Evolutionary conservation across 2,797 vertebrate genomes (phyloP).

Genomic region (Apogon talboti): DNA sequence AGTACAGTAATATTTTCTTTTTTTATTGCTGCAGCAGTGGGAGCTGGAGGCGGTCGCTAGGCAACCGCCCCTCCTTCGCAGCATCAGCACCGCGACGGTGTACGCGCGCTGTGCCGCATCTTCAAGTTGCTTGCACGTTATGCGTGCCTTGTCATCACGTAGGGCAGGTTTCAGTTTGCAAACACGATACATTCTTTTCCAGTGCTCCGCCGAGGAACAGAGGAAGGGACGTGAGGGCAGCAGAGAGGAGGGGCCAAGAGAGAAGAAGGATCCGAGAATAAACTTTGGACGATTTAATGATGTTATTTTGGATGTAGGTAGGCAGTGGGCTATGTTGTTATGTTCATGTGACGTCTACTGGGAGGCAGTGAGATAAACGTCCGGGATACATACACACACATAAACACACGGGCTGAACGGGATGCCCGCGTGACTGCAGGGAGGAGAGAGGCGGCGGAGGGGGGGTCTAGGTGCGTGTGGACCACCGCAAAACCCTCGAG

Average conservation of each 20-base stretch:
- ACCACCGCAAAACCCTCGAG: conserved; percentile 67
- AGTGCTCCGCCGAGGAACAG: conserved; percentile 21
- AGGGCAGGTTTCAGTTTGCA: conserved; percentile 72
- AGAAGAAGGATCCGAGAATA: background rate
- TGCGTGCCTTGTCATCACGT: conserved; percentile 82
- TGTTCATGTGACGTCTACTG: conserved; percentile 68
- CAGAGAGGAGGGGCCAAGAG: conserved; percentile 29
- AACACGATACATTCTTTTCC: conserved; percentile 53
- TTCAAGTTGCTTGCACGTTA: conserved; percentile 56
- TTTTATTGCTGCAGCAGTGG: conserved; percentile 51
- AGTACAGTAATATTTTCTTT: too few species aligned
- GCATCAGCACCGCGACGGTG: conserved; percentile 81
- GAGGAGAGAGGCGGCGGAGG: conserved; percentile 72
- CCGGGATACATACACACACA: conserved; percentile 51
- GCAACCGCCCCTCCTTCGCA: conserved; percentile 80
- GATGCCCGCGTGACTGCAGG: conserved; percentile 85
- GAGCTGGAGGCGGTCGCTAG: conserved; percentile 65
- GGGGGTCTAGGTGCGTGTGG: conserved; percentile 36
- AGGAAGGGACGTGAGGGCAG: conserved; percentile 20
- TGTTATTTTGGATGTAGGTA: conserved; percentile 1
- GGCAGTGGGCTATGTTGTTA: background rate
- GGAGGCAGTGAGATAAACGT: conserved; percentile 73
- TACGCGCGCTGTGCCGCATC: conserved; percentile 72
- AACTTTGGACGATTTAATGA: conserved; percentile 8
- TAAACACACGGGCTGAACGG: conserved; percentile 73